Conservation (phyloP, 2,888 invertebrate species). For the Drosophila paracracens region DNA sequence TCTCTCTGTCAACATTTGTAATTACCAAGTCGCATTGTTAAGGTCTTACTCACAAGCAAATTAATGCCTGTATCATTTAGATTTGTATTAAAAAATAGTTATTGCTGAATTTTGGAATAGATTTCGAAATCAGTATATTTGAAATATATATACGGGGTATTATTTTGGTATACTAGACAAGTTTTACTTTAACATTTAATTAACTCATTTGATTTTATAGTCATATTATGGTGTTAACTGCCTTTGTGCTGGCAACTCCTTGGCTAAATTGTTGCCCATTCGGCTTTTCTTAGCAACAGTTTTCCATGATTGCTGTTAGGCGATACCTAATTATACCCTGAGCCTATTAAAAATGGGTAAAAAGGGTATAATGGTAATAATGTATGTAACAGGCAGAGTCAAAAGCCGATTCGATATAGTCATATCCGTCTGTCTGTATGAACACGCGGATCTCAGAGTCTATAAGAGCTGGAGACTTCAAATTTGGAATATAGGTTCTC, state of each 20-base stretch:
- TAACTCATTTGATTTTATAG: background rate
- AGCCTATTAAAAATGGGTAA: no score
- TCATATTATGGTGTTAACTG: background rate
- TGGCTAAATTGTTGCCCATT: background rate
- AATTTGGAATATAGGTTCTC: no score
- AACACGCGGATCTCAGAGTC: no score
- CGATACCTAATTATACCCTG: no score
- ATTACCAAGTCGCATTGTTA: background rate
- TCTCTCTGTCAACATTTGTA: background rate
- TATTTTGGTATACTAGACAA: background rate
- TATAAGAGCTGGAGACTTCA: no score
- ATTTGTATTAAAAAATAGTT: background rate
- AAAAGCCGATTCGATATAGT: no score
- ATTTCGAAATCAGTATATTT: background rate
- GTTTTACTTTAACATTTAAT: background rate
- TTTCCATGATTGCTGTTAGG: background rate
- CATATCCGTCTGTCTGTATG: no score
- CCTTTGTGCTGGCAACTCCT: background rate
- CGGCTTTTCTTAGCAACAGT: background rate
- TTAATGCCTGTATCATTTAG: background rate
- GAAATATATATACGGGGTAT: background rate
- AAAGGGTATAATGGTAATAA: no score
- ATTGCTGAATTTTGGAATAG: accelerated
- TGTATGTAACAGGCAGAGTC: no score
- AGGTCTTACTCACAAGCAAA: background rate